Evolutionary conservation across 2,113 vertebrate species (phyloP), one percentile per base, ranked within the genome.

Genomic region (Edolisoma coerulescens): DNA sequence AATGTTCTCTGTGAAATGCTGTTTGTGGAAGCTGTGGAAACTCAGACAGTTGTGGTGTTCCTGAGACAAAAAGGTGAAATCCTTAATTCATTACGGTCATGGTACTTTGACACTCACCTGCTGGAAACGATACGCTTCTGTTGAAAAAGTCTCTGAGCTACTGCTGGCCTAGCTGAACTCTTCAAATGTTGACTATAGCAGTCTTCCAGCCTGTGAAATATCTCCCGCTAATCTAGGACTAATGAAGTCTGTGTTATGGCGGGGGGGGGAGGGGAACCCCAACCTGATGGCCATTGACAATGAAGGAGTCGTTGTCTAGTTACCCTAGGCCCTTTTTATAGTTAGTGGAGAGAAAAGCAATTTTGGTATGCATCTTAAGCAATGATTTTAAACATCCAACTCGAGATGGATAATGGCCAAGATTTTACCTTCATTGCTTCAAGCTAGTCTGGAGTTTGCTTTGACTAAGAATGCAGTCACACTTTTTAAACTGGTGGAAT

Each of bases 261-360:
- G n/a, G 7, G 2, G 7, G 7, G 7, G 4, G 2, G 1, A 4
- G 5, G 3, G 5, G 28, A 10, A 8, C 11, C 1, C 32, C 37
- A 12, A 24, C 10, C 41, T 85, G 63, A 16, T 9, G 20, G 19
- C 15, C 8, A 5, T 9, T 74, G 44, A 22, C 23, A 47, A 3
- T 27, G 61, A 52, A 79, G 23, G 21, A 28, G 7, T n/a, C 44
- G 44, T 57, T 94, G 42, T 54, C 37, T 50, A 16, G 27, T 78
- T 85, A 32, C 10, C 15, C 11, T 14, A 11, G 10, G 16, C 9
- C 54, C 7, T 74, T 27, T 67, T 27, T 59, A 33, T 39, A 63
- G 23, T 18, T 75, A 39, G 23, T 39, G 21, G 15, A 60, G 47
- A 65, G 65, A 67, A 76, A 50, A 35, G 9, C 13, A 59, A n/a